Conservation (phyloP, 2,888 invertebrate species). For the Thymelicus sylvestris region DNA sequence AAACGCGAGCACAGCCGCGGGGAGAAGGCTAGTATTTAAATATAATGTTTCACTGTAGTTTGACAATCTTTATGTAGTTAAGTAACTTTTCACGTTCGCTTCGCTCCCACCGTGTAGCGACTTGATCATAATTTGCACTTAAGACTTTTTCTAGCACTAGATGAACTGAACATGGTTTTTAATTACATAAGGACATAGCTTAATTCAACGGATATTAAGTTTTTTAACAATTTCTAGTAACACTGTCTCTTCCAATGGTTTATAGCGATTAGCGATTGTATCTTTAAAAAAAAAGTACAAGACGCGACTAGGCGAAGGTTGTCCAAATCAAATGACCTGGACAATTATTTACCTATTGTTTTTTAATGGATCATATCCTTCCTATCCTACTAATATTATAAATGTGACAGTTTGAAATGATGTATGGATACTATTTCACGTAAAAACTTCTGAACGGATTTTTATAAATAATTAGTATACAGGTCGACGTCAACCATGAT, state of each 20-base stretch:
- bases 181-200: slow-evolving; percentile 18
- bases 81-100: neutral
- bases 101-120: neutral
- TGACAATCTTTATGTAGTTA: neutral
- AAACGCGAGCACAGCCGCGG: too few species aligned
- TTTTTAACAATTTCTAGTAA: neutral
- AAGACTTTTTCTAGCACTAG: slow-evolving; percentile 11
- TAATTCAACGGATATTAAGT: slow-evolving; percentile 3
- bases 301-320: neutral
- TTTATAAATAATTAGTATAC: too few species aligned
- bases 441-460: too few species aligned
- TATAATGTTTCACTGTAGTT: too few species aligned
- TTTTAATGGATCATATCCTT: too few species aligned
- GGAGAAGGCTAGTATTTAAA: neutral
- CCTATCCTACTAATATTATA: too few species aligned
- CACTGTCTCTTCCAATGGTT: neutral
- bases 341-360: neutral
- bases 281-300: neutral
- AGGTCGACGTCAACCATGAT: too few species aligned
- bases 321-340: neutral
- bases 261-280: neutral
- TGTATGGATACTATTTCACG: too few species aligned
- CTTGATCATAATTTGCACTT: slow-evolving; percentile 12
- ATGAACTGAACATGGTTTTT: slow-evolving; percentile 23
- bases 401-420: too few species aligned